A percentile compares a stretch with the other conserved stretches of the same genome.
phyloP scores from a whole-genome alignment of 2,113 vertebrate genomes.

The Copsychus sechellarum region DNA sequence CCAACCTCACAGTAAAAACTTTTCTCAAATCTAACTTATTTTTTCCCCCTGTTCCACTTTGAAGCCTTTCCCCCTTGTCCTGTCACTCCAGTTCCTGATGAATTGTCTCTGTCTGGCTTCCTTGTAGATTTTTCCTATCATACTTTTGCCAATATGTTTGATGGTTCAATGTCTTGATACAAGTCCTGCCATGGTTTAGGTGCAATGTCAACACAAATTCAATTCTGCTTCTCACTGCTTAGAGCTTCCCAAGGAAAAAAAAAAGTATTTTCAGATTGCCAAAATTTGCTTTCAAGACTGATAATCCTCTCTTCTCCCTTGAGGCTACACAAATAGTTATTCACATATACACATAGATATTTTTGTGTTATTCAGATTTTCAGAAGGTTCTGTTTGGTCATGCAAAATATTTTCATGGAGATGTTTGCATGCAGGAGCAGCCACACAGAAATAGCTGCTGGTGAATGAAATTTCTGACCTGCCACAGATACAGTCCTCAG shows the following conservation, averaged over 20 bases:
- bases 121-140: neutral
- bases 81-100: neutral
- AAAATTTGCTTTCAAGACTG: neutral
- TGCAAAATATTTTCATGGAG: neutral
- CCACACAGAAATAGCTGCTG: neutral
- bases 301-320: neutral
- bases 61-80: neutral
- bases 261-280: neutral
- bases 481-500: neutral
- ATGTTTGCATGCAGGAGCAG: neutral
- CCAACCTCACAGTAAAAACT: neutral
- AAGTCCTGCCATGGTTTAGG: neutral
- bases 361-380: neutral
- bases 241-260: neutral
- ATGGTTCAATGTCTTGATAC: neutral
- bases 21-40: neutral
- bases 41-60: neutral
- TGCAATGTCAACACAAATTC: neutral
- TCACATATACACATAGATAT: neutral
- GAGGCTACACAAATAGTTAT: neutral
- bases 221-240: neutral
- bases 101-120: neutral
- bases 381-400: neutral
- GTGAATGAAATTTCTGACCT: neutral
- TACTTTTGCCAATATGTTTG: neutral